Conservation (phyloP, 1,140 invertebrate genomes). For the Ctenoplectra terminalis region DNA sequence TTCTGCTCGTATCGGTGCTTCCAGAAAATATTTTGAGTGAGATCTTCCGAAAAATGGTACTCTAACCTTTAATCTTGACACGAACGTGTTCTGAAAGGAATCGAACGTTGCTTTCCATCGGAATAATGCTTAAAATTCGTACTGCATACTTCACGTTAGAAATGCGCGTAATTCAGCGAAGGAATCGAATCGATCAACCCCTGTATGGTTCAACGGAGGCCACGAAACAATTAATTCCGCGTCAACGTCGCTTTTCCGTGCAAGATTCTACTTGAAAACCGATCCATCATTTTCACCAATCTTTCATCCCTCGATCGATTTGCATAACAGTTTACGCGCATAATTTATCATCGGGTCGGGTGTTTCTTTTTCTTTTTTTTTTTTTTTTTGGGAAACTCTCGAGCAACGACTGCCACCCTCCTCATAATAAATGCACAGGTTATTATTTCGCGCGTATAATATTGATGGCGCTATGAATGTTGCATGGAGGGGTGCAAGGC, state of each 20-base stretch:
- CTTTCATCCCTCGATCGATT: slow-evolving; percentile 73
- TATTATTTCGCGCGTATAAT: slow-evolving; percentile 83
- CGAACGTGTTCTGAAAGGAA: neutral
- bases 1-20: neutral
- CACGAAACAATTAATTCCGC: slow-evolving; percentile 8
- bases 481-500: slow-evolving; percentile 76
- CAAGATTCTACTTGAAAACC: neutral
- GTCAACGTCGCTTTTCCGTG: slow-evolving; percentile 7
- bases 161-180: neutral
- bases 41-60: neutral
- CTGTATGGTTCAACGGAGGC: neutral
- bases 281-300: slow-evolving; percentile 46
- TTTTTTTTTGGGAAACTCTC: slow-evolving; percentile 28
- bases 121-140: neutral
- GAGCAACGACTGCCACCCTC: neutral
- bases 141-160: slow-evolving; percentile 3
- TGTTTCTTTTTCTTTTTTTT: slow-evolving; percentile 28
- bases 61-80: neutral
- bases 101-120: neutral
- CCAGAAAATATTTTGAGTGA: neutral
- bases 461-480: slow-evolving; percentile 82
- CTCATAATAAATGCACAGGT: slow-evolving; percentile 82
- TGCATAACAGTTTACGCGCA: slow-evolving; percentile 80
- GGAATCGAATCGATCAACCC: neutral
- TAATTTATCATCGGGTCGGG: slow-evolving; percentile 74